Conservation (phyloP, 2,113 vertebrate genomes). For the Hemichromis elongatus region DNA sequence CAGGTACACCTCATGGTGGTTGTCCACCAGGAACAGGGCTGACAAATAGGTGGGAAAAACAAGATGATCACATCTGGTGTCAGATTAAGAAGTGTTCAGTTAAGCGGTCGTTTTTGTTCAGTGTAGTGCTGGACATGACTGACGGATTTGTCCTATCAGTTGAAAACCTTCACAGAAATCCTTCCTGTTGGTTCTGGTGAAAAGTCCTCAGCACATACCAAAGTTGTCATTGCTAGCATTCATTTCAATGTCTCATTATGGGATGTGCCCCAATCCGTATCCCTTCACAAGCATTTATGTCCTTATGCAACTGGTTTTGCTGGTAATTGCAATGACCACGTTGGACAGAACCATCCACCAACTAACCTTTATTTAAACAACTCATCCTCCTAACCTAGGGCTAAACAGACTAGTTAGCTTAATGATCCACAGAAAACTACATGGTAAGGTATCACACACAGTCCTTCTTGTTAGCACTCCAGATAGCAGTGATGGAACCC, state of each 20-base stretch:
- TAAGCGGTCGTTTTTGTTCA: neutral
- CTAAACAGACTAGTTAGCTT: neutral
- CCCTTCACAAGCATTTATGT: neutral
- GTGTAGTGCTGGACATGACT: neutral
- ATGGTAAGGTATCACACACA: neutral
- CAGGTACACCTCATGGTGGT: slow-evolving; percentile 97
- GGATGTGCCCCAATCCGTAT: neutral
- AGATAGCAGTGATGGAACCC: neutral
- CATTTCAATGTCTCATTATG: neutral
- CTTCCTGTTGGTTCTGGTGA: neutral
- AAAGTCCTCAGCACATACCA: neutral
- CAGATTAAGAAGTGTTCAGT: neutral
- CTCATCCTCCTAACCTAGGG: rapidly evolving
- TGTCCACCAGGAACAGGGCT: slow-evolving; percentile 97
- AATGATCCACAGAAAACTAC: neutral
- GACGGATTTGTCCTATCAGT: neutral
- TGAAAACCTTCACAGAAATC: neutral
- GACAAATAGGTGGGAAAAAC: neutral
- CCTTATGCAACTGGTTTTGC: neutral
- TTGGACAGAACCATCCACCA: neutral
- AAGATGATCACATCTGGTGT: neutral
- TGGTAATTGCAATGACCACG: neutral
- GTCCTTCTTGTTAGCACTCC: neutral
- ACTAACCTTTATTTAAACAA: neutral
- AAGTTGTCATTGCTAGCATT: neutral